Evolutionary conservation across 2,888 invertebrate genomes (phyloP), one percentile per base, ranked within the genome.

Genomic region (Chydorus sphaericus): DNA sequence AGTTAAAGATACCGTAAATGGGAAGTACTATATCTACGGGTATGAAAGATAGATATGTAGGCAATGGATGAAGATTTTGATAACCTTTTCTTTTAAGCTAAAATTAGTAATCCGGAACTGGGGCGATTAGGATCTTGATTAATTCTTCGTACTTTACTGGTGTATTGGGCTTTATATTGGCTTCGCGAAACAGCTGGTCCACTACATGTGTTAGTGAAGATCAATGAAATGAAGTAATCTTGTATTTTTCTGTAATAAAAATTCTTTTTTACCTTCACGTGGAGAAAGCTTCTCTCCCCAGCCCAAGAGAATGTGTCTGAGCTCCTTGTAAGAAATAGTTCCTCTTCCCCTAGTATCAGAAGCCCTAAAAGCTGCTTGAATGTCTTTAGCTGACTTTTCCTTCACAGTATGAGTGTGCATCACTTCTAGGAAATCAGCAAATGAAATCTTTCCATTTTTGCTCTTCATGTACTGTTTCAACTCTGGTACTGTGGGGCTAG

Each of bases 401-500:
- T 83, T 83, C 33, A 80, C 75, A 29, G 84, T 87, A 68, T 94
- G 93, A 56, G 85, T 80, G 67, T 94, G 91, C 88, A 94, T 90
- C 1, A 93, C 87, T 67, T 94, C 92, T 49, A 96, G 70, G 66
- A 96, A 94, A 65, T 93, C 92, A 0, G 94, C 91, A 70, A 96
- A 96, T 0, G 85, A 84, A 85, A 92, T 88, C 71, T 87, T 88
- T 0, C 91, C 90, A 62, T 83, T 85, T 77, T 78, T 82, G 59
- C 82, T 81, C 66, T 82, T 82, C 53, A 85, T 76, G 69, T 88
- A 90, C 66, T 83, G 82, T 60, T 85, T 82, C 37, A 94, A 71
- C 69, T 96, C 96, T 55, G 85, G 84, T 59, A 89, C 86, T 0
- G 94, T 96, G 0, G 94, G 94, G 61, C 92, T 91, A 72, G 92